Conservation (phyloP, 2,797 vertebrate species). For the Coregonus ussuriensis region DNA sequence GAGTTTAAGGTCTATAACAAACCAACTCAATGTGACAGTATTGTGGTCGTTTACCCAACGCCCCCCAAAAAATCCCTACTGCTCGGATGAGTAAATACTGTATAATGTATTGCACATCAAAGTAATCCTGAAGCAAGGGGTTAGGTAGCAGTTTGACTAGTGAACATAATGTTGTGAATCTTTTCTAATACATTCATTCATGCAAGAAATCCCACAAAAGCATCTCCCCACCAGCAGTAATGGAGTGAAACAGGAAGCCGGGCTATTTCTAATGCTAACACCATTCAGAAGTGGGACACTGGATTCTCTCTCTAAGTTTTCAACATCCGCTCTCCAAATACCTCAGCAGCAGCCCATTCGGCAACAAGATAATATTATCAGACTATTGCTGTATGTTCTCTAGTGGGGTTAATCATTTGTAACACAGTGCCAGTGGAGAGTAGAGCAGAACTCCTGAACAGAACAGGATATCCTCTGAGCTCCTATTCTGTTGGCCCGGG, state of each 20-base stretch:
- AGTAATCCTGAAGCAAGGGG: too few species aligned
- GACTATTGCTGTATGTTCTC: slow-evolving; percentile 5
- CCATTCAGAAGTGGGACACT: not conserved
- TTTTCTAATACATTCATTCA: too few species aligned
- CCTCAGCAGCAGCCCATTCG: not conserved
- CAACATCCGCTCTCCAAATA: not conserved
- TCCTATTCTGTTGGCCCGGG: not conserved
- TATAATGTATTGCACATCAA: too few species aligned
- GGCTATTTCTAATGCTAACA: not conserved
- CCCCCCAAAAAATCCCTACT: too few species aligned
- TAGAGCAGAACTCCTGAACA: slow-evolving; percentile 5
- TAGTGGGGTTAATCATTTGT: slow-evolving; percentile 25
- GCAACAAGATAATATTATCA: not conserved
- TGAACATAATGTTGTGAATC: too few species aligned
- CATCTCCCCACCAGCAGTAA: not conserved
- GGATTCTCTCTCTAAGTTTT: not conserved
- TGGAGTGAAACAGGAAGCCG: not conserved
- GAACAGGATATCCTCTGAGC: slow-evolving; percentile 14
- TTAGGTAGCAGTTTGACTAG: too few species aligned
- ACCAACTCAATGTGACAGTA: too few species aligned
- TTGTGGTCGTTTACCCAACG: too few species aligned
- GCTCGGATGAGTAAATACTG: too few species aligned
- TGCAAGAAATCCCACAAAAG: not conserved
- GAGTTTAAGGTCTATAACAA: too few species aligned
- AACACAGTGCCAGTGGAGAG: not conserved